Evolutionary conservation across 2,888 invertebrate species (phyloP).

Genomic region (Pristionchus japonicus): DNA sequence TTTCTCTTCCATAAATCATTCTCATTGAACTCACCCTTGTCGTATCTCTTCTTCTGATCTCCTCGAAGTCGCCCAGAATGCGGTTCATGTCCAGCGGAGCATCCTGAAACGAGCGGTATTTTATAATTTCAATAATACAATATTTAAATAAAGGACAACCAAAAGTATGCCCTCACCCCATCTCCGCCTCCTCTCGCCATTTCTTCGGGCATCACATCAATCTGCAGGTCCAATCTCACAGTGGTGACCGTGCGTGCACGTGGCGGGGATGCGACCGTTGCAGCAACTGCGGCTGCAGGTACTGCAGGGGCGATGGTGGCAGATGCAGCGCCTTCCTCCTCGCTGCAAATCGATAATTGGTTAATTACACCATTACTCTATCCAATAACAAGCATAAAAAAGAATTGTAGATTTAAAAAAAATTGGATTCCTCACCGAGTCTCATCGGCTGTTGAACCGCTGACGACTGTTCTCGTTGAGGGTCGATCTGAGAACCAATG

Average conservation of each 20-base stretch:
- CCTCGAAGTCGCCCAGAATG: no score
- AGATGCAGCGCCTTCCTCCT: not conserved
- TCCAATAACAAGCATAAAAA: no score
- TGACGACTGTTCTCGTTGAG: no score
- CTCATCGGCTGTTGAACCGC: no score
- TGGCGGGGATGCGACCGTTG: not conserved
- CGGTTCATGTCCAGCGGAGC: no score
- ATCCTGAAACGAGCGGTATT: no score
- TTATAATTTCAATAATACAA: no score
- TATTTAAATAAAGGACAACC: no score
- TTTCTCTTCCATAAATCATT: not conserved
- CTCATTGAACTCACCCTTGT: not conserved
- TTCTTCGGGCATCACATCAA: not conserved
- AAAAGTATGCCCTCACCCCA: not conserved
- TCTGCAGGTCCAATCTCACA: constrained; percentile 11
- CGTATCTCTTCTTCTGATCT: not conserved
- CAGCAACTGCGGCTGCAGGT: not conserved
- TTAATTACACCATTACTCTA: not conserved
- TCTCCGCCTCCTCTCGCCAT: not conserved
- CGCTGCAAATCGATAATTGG: not conserved
- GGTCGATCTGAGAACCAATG: not conserved
- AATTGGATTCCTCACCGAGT: no score
- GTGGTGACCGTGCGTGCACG: not conserved
- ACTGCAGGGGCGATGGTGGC: no score
- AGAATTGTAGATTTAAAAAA: no score